Evolutionary conservation across 1,140 invertebrate species (phyloP).

Genomic region (Neuroterus valhalla): DNA sequence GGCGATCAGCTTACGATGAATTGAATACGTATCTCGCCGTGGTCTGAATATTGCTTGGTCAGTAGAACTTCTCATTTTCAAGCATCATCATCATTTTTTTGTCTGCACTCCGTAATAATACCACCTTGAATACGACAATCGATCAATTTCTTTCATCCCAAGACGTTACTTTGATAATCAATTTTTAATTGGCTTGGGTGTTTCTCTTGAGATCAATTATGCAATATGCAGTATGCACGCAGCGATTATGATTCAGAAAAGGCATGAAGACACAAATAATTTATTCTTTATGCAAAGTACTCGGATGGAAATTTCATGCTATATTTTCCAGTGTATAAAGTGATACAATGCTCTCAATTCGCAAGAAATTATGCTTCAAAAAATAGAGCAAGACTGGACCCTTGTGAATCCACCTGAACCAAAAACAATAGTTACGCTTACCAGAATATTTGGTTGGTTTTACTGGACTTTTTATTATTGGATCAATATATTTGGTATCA

Average conservation of each 20-base stretch:
- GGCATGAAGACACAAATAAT: neutral
- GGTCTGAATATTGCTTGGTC: slow-evolving; percentile 1
- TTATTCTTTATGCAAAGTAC: neutral
- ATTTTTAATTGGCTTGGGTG: slow-evolving; percentile 12
- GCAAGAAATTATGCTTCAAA: too few species aligned
- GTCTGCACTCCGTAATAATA: neutral
- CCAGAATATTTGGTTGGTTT: too few species aligned
- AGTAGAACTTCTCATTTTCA: neutral
- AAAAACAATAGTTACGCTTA: too few species aligned
- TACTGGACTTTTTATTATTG: too few species aligned
- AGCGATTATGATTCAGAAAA: neutral
- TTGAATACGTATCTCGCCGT: neutral
- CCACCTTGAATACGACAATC: slow-evolving; percentile 23
- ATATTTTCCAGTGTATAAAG: neutral
- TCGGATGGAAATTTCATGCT: neutral
- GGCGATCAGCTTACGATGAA: neutral
- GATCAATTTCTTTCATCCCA: slow-evolving; percentile 23
- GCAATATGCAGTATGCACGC: too few species aligned
- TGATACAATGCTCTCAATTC: too few species aligned
- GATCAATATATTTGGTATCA: too few species aligned
- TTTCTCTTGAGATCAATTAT: slow-evolving; percentile 6
- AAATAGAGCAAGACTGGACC: too few species aligned
- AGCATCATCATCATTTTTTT: slow-evolving; percentile 6
- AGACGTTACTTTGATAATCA: slow-evolving; percentile 9
- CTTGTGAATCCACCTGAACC: too few species aligned